Evolutionary conservation across 2,888 invertebrate species (phyloP), one percentile per base, ranked within the genome.

Genomic region (Balanococcus diminutus): DNA sequence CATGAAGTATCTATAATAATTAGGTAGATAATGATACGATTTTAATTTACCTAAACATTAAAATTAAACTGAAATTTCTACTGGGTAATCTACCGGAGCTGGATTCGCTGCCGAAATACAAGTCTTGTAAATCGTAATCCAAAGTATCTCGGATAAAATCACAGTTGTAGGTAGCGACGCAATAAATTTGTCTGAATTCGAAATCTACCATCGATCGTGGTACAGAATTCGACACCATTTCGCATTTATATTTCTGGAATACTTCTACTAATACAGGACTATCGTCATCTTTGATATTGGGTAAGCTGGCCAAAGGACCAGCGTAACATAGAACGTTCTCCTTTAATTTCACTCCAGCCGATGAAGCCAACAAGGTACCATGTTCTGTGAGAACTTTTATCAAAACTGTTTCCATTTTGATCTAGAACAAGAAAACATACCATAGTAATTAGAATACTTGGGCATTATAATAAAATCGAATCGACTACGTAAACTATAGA

Each of bases 11-110:
- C 22, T 3, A n/a, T n/a, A n/a, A n/a, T 61, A 28, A 16, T 31
- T 72, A 72, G 42, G 14, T 2, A 11, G 11, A n/a, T n/a, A 16
- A 4, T 22, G 6, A 25, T 25, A 22, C 19, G 3, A 25, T 67
- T 8, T 67, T 79, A 0, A 32, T 19, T 79, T 46, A 85, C 85
- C 85, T 85, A 79, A 85, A 85, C 25, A 85, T 28, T 11, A 85
- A 28, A 31, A 85, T 19, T 28, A 46, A 28, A 11, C 75, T 42
- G 19, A 85, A 75, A 42, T 39, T 31, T 1, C 14, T 31, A 19
- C 28, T 79, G 6, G 75, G 42, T 75, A 85, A 31, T 31, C 42
- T 42, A 28, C 25, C 32, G n/a, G 72, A 3, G 4, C 4, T 79
- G 4, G 85, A 32, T 67, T 72, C 56, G 5, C 32, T 75, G 6